These are phyloP conservation scores for Zaprionus ornatus DNA, from an alignment of 1,140 invertebrate genomes.

Conservation along the genomic window DNA sequence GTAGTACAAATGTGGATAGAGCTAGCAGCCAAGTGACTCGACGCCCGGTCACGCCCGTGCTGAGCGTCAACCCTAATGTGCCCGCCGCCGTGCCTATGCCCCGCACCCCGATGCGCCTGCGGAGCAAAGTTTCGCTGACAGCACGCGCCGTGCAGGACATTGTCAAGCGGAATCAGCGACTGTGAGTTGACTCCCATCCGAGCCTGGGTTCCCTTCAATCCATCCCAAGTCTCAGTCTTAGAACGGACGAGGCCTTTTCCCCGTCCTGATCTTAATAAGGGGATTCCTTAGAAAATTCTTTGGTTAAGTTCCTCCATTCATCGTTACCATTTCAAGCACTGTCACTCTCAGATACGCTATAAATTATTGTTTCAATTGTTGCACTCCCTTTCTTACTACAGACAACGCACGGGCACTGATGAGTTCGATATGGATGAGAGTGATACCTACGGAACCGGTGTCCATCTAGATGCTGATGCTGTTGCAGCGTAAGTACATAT, in stretches of 20 bases:
- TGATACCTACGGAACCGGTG: slow-evolving; percentile 72
- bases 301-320: background rate
- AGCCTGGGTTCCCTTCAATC: slow-evolving; percentile 2
- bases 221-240: background rate
- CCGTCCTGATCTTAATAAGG: background rate
- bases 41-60: slow-evolving; percentile 74
- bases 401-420: slow-evolving; percentile 74
- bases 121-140: slow-evolving; percentile 71
- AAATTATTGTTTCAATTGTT: background rate
- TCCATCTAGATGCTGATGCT: slow-evolving; percentile 57
- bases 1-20: slow-evolving; percentile 71
- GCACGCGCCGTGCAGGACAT: slow-evolving; percentile 75
- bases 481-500: slow-evolving; percentile 70
- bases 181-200: slow-evolving; percentile 53
- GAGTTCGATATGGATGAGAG: slow-evolving; percentile 76
- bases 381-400: slow-evolving; percentile 9
- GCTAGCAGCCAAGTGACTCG: slow-evolving; percentile 60
- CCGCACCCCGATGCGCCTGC: slow-evolving; percentile 75
- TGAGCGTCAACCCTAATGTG: slow-evolving; percentile 69
- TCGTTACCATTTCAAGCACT: background rate
- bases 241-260: background rate
- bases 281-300: background rate
- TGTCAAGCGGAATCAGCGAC: slow-evolving; percentile 66
- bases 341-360: background rate
- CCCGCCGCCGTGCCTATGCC: slow-evolving; percentile 71